Evolutionary conservation across 2,888 invertebrate species (phyloP).

Genomic region (Clivina fossor): DNA sequence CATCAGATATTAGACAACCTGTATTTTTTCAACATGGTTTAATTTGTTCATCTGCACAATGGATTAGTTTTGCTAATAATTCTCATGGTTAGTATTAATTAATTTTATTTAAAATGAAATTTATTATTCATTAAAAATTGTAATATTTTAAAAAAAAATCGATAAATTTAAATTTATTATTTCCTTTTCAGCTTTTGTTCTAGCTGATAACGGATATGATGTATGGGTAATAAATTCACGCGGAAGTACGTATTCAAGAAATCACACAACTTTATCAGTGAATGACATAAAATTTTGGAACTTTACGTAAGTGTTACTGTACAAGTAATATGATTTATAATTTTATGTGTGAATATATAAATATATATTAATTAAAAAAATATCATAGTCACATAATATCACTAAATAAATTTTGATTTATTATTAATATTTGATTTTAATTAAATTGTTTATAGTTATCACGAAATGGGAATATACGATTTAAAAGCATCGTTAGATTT

Average conservation of each 20-base stretch:
- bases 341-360: too few species aligned
- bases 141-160: too few species aligned
- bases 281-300: conserved; percentile 49
- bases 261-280: conserved; percentile 46
- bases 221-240: conserved; percentile 60
- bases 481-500: conserved; percentile 47
- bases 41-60: conserved; percentile 47
- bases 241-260: conserved; percentile 48
- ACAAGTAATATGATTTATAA: too few species aligned
- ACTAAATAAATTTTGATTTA: background rate
- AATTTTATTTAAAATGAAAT: too few species aligned
- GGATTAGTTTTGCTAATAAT: conserved; percentile 46
- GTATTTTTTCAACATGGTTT: conserved; percentile 50
- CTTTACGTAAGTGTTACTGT: conserved; percentile 47
- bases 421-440: too few species aligned
- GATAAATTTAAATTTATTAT: too few species aligned
- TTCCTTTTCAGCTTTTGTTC: conserved; percentile 44
- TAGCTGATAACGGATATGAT: conserved; percentile 59
- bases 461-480: conserved; percentile 48
- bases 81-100: conserved; percentile 51
- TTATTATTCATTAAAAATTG: too few species aligned
- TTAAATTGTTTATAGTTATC: conserved; percentile 20
- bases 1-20: too few species aligned
- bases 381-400: too few species aligned
- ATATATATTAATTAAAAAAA: too few species aligned